A percentile compares a stretch with the other conserved stretches of the same genome.
phyloP scores from a whole-genome alignment of 2,113 vertebrate genomes.

The Centrocercus urophasianus region DNA sequence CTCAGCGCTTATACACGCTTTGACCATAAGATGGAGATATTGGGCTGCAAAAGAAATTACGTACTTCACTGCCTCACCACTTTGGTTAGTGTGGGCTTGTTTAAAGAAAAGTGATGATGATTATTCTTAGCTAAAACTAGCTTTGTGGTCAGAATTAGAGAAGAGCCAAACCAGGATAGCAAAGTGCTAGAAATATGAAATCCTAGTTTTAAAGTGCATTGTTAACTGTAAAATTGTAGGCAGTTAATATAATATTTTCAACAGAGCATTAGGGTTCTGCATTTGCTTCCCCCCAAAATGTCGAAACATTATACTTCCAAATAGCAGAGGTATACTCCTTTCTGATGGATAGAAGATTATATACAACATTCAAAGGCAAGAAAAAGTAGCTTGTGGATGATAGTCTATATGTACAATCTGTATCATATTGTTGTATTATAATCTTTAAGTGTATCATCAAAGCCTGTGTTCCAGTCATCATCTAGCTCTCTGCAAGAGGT shows the following conservation, averaged over 20 bases:
- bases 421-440: not conserved
- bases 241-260: not conserved
- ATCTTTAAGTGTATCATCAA: not conserved
- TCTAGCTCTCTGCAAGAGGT: not conserved
- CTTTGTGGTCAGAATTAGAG: conserved; percentile 16
- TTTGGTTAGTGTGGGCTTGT: not conserved
- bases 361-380: not conserved
- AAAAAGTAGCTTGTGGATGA: not conserved
- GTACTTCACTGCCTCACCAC: not conserved
- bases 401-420: not conserved
- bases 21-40: conserved; percentile 76
- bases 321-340: not conserved
- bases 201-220: not conserved
- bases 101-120: not conserved
- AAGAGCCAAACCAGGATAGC: not conserved
- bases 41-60: conserved; percentile 64
- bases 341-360: not conserved
- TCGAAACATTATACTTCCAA: not conserved
- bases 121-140: conserved; percentile 19
- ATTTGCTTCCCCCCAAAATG: not conserved
- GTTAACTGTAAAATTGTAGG: not conserved
- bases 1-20: not conserved
- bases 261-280: not conserved
- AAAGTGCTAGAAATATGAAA: not conserved
- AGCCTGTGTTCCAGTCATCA: not conserved